Conservation (phyloP, 2,797 vertebrate species). For the Syngnathus acus region DNA sequence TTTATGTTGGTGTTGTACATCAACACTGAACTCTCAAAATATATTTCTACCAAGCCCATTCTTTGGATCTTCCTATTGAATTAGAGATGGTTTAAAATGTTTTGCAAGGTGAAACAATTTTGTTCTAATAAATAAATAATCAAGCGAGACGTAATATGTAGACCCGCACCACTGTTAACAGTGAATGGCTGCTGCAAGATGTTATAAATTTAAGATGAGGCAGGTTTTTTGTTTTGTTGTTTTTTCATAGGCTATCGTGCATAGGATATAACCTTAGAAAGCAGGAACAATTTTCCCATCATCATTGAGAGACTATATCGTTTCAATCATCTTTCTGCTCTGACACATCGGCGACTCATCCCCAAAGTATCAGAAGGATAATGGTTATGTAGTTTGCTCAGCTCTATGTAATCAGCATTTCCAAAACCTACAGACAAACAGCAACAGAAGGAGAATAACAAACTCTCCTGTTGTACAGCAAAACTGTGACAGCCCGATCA, state of each 20-base stretch:
- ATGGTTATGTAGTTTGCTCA: too few species aligned
- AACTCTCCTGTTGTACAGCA: too few species aligned
- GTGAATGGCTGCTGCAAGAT: not conserved
- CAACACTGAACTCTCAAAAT: constrained; percentile 1
- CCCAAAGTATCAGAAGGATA: too few species aligned
- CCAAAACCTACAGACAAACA: too few species aligned
- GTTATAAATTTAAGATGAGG: not conserved
- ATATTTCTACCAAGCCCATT: not conserved
- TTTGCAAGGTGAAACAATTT: not conserved
- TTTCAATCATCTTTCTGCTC: too few species aligned
- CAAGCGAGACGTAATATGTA: not conserved
- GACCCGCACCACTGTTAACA: not conserved
- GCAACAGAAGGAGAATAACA: too few species aligned
- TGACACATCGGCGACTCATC: too few species aligned
- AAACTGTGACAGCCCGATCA: too few species aligned
- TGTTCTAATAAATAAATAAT: not conserved
- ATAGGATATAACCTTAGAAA: too few species aligned
- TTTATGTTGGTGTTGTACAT: constrained; percentile 20
- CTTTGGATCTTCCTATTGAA: not conserved
- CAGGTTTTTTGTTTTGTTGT: not conserved
- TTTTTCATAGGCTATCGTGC: not conserved
- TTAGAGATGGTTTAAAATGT: not conserved
- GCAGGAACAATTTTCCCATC: too few species aligned
- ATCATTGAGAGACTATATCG: too few species aligned
- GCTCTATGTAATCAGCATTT: too few species aligned